Evolutionary conservation across 53 echinoderm and acorn worm species (phyloP).

Genomic region (Crossaster papposus): DNA sequence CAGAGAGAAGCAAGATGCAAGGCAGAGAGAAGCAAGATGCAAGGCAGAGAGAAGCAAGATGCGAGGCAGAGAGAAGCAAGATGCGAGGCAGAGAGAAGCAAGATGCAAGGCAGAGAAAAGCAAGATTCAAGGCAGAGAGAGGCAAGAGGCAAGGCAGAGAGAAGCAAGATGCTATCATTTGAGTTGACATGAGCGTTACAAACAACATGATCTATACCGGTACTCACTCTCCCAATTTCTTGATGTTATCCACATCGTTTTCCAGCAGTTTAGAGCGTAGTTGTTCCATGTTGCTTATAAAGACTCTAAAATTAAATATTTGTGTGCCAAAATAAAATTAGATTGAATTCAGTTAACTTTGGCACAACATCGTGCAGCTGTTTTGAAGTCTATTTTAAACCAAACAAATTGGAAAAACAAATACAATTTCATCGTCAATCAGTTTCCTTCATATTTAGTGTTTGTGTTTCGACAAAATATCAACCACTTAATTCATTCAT

Average conservation of each 20-base stretch:
- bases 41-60: too few species aligned
- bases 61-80: too few species aligned
- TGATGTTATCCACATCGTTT: conserved; percentile 39
- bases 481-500: neutral
- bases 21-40: too few species aligned
- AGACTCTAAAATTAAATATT: neutral
- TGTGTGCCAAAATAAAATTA: neutral
- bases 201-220: neutral
- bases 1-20: too few species aligned
- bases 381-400: neutral
- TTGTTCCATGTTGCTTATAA: conserved; percentile 2
- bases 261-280: conserved; percentile 34
- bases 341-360: neutral
- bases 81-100: too few species aligned
- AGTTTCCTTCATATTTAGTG: too few species aligned
- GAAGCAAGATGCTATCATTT: too few species aligned
- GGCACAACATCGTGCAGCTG: neutral
- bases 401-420: neutral
- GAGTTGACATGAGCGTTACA: neutral
- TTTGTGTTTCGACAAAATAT: too few species aligned
- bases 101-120: too few species aligned
- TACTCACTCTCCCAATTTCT: conserved; percentile 52
- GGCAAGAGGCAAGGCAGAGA: too few species aligned
- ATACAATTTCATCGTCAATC: too few species aligned
- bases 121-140: too few species aligned